Base-by-base conservation (phyloP, 2,888 invertebrate genomes). In the Drosophila kambysellisi region DNA sequence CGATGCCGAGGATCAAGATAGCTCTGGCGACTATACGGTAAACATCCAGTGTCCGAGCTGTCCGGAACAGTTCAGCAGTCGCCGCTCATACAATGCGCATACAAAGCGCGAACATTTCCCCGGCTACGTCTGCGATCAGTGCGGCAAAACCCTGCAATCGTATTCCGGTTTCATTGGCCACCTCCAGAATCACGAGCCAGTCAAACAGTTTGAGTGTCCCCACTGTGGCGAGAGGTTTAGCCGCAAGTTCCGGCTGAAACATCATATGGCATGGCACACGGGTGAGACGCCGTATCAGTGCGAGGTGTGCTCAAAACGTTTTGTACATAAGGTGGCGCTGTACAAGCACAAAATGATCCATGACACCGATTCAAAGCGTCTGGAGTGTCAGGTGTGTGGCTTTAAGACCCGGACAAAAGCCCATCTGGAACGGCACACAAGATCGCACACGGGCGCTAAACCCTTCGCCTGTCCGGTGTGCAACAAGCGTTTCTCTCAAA, bases 361-460 rank as follows among this genome's bases (percentile, higher is more conserved):
- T 43, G 86, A 94, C 76, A 87, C 70, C 41, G 83, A 84, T 37
- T 83, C 85, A 2, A 85, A 89, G 30, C 83, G 90, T 1, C 71
- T 91, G 46, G 85, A 89, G 73, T 92, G 92, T 52, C 76, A 83
- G 15, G 81, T 91, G 7, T 94, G 94, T 70, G 92, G 93, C 37
- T 89, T 93, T 35, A 92, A 92, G 43, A 91, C 94, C 15, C 88
- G 94, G 29, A 94, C 94, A 25, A 94, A 92, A 43, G 94, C 94
- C 4, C 94, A 94, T 79, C 84, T 94, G 33, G 93, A 93, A 59
- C 89, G 94, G 15, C 94, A 94, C 72, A 91, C 93, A 83, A 91
- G 93, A 35, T 93, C 93, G 0, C 94, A 94, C 76, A 94, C 94
- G 0, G 94, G 94, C 4, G 91, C 88, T 29, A 89, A 91, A 11